These are phyloP conservation scores for Eurytemora carolleeae DNA, from an alignment of 1,140 invertebrate species.

Conservation along the genomic window DNA sequence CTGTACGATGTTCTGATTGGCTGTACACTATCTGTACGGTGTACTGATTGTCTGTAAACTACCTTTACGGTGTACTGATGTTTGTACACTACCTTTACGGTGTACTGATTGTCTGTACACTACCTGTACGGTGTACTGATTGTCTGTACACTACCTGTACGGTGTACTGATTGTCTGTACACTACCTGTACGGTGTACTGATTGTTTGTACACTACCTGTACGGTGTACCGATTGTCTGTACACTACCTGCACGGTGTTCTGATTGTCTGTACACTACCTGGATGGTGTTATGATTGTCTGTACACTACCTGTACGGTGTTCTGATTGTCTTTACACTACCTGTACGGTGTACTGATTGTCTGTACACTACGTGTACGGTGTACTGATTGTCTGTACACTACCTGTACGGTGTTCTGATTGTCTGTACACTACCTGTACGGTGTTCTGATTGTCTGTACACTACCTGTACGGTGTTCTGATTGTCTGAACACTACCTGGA, in stretches of 20 bases:
- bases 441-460: background rate
- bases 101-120: background rate
- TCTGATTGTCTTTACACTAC: no score
- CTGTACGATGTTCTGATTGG: background rate
- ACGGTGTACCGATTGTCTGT: no score
- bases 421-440: background rate
- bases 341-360: no score
- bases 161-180: no score
- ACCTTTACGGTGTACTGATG: background rate
- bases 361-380: no score
- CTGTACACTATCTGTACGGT: background rate
- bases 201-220: no score
- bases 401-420: background rate
- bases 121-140: background rate
- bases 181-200: no score
- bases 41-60: background rate
- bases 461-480: background rate
- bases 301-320: no score
- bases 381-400: no score
- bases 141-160: background rate
- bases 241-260: no score
- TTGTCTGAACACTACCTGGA: background rate
- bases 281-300: no score
- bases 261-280: no score
- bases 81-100: background rate